Conservation (phyloP, 2,113 vertebrate genomes). For the Polypterus senegalus region DNA sequence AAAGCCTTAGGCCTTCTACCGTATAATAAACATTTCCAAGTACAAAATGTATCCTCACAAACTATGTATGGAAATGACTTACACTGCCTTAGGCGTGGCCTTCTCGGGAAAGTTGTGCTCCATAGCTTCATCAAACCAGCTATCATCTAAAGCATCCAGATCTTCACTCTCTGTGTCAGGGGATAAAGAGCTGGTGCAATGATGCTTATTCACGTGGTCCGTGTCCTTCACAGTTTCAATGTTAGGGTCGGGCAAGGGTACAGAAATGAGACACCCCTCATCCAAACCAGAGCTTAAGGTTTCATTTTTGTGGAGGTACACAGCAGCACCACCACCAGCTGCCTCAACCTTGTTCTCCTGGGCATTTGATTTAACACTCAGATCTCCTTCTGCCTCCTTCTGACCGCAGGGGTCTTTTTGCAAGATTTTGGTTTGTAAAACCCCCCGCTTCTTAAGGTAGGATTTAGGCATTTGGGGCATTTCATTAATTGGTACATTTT, state of each 20-base stretch:
- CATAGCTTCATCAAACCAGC: slow-evolving; percentile 50
- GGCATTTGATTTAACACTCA: slow-evolving; percentile 25
- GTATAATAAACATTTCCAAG: background rate
- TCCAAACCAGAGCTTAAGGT: background rate
- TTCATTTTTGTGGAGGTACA: background rate
- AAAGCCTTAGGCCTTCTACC: background rate
- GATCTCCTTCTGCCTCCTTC: slow-evolving; percentile 11
- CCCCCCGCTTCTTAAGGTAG: background rate
- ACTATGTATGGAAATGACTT: background rate
- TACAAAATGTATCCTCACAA: slow-evolving; percentile 25
- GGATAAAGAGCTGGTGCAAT: background rate
- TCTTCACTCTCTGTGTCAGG: slow-evolving; percentile 20
- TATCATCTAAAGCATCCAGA: slow-evolving; percentile 29
- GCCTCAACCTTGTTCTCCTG: slow-evolving; percentile 4
- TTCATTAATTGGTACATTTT: slow-evolving; percentile 5
- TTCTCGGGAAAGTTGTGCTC: slow-evolving; percentile 17
- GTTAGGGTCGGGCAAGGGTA: background rate
- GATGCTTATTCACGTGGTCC: background rate
- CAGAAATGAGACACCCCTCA: background rate
- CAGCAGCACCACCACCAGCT: background rate
- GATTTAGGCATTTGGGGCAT: slow-evolving; percentile 3
- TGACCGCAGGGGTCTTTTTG: slow-evolving; percentile 6
- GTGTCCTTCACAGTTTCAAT: background rate
- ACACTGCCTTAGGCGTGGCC: slow-evolving; percentile 22
- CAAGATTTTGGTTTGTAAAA: background rate